Percentiles rank a stretch among this genome's conserved stretches.
These are phyloP conservation scores for Penaeus vannamei DNA, from an alignment of 1,140 invertebrate species.

Conservation along the genomic window DNA sequence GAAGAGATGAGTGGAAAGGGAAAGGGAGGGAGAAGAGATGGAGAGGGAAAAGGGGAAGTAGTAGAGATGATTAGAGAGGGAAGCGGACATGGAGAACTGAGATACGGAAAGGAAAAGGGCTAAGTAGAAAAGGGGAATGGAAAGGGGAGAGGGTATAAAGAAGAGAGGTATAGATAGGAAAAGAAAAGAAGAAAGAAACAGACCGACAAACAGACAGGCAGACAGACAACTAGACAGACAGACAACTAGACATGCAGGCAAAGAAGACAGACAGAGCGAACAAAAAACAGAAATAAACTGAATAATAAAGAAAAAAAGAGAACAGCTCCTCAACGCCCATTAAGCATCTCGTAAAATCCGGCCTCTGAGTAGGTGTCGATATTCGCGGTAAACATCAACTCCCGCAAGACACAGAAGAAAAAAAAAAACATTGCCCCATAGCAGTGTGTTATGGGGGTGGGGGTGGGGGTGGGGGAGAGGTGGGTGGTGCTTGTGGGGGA, in stretches of 20 bases:
- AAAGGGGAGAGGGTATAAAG: not conserved
- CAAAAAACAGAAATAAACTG: not conserved
- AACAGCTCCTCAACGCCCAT: too few species aligned
- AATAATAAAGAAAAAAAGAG: not conserved
- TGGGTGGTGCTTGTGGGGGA: not conserved
- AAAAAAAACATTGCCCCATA: too few species aligned
- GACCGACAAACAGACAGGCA: not conserved
- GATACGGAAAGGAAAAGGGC: not conserved
- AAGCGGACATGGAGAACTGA: not conserved
- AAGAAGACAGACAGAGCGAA: not conserved
- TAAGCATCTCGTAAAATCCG: too few species aligned
- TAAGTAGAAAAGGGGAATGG: not conserved
- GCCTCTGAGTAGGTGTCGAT: too few species aligned
- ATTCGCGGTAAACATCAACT: too few species aligned
- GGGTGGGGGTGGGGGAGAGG: not conserved
- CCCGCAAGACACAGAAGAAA: too few species aligned
- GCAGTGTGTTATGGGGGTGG: too few species aligned
- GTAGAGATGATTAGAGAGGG: not conserved
- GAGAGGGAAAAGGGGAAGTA: not conserved
- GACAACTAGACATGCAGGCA: not conserved
- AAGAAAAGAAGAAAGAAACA: not conserved
- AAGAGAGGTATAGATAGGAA: not conserved
- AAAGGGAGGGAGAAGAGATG: not conserved
- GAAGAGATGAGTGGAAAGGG: too few species aligned
- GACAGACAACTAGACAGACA: conserved; percentile 31